phyloP scores from a whole-genome alignment of 37 sponge, comb jelly and placozoan genomes.

The Eunapius fragilis region DNA sequence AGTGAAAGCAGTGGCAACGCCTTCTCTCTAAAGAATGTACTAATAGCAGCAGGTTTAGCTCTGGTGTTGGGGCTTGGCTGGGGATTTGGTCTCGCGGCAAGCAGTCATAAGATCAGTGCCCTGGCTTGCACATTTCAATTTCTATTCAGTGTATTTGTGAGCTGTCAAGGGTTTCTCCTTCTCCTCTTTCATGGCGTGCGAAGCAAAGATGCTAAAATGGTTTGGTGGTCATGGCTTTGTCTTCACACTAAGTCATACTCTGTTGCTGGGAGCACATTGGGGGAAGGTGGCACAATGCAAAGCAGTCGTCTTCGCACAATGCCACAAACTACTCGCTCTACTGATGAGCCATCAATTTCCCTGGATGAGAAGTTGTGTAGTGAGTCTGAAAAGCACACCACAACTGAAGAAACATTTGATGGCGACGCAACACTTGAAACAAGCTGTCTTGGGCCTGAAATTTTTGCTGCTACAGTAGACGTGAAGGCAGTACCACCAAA shows the following conservation, averaged over 20 bases:
- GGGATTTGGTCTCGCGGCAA: conserved; percentile 37
- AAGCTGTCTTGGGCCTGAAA: background rate
- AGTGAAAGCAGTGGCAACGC: background rate
- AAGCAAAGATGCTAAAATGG: background rate
- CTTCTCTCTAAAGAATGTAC: background rate
- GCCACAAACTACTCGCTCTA: background rate
- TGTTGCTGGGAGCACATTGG: background rate
- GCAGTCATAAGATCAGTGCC: background rate
- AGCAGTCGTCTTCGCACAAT: background rate
- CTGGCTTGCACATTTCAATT: conserved; percentile 15
- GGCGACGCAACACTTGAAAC: background rate
- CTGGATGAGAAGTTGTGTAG: background rate
- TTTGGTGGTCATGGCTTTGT: conserved; percentile 14
- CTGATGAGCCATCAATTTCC: background rate
- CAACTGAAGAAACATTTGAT: background rate
- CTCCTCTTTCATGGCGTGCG: conserved; percentile 27
- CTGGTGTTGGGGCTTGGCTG: conserved; percentile 49
- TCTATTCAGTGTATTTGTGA: conserved; percentile 3
- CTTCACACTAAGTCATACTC: background rate
- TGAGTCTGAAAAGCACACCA: background rate
- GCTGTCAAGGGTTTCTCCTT: conserved; percentile 23
- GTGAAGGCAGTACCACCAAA: background rate
- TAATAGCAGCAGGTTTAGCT: conserved; percentile 15
- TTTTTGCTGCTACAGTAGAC: background rate
- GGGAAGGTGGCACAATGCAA: background rate